Evolutionary conservation across 2,888 invertebrate species (phyloP).

Genomic region (Nomada ferruginata): DNA sequence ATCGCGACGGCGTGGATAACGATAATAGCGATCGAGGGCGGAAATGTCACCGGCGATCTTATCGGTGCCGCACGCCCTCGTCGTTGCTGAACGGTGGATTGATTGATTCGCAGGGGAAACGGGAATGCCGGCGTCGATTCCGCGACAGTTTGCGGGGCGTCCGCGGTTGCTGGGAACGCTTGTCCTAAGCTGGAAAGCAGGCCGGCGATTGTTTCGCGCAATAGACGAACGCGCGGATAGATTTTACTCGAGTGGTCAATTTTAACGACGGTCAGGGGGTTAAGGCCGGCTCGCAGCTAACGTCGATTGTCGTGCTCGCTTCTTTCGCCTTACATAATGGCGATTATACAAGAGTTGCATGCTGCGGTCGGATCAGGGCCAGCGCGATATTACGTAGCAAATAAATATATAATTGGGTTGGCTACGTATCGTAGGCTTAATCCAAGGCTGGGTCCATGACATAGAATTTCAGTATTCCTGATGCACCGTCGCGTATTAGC

Average conservation of each 20-base stretch:
- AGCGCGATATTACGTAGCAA: conserved; percentile 78
- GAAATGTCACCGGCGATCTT: conserved; percentile 67
- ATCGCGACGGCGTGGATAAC: conserved; percentile 30
- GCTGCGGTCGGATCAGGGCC: conserved; percentile 79
- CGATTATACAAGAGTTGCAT: conserved; percentile 78
- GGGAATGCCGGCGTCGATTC: no score
- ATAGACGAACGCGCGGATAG: no score
- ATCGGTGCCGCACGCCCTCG: conserved; percentile 62
- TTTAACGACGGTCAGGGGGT: background rate
- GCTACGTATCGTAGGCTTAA: conserved; percentile 73
- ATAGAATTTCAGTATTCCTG: conserved; percentile 76
- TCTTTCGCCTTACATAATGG: conserved; percentile 71
- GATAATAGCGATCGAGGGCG: conserved; percentile 35
- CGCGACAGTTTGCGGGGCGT: no score
- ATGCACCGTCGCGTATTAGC: conserved; percentile 49
- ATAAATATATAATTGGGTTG: conserved; percentile 80
- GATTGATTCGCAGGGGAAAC: conserved; percentile 26
- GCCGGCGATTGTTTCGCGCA: no score
- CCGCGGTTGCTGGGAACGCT: no score
- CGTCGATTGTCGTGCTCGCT: conserved; percentile 58
- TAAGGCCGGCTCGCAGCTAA: conserved; percentile 40
- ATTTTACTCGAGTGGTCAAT: no score
- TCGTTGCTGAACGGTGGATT: conserved; percentile 10
- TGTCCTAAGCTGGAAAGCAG: no score
- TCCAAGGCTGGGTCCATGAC: conserved; percentile 79